These are phyloP conservation scores for Simalia tracyae DNA, from an alignment of 2,797 vertebrate species.

Conservation along the genomic window DNA sequence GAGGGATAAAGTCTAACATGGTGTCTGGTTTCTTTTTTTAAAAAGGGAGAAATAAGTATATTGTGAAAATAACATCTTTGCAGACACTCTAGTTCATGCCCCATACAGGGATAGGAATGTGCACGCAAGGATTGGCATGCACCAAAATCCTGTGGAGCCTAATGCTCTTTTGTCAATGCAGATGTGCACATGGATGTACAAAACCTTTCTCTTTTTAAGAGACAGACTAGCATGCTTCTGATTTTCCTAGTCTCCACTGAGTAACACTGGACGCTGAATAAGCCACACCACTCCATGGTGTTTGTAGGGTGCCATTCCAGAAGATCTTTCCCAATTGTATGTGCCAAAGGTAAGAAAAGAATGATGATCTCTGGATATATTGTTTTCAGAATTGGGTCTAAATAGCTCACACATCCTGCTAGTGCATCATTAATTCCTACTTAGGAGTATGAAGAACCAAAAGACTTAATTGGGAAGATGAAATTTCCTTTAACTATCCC, in stretches of 20 bases:
- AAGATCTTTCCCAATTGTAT: neutral
- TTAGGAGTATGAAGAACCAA: neutral
- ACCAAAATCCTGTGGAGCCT: neutral
- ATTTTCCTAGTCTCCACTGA: neutral
- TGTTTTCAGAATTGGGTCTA: neutral
- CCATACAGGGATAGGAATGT: neutral
- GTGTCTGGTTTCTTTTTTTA: neutral
- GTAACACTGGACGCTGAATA: neutral
- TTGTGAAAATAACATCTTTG: neutral
- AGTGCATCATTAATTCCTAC: neutral
- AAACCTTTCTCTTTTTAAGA: neutral
- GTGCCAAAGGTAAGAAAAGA: neutral
- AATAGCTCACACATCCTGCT: slow-evolving; percentile 2
- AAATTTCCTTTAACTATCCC: neutral
- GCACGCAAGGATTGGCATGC: neutral
- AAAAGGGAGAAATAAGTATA: neutral
- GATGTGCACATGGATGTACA: neutral
- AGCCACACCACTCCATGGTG: too few relatives aligned
- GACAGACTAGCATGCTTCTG: neutral
- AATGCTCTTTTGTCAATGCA: neutral
- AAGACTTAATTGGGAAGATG: neutral
- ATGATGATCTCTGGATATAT: slow-evolving; percentile 4
- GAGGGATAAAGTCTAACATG: neutral
- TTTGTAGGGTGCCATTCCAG: neutral
- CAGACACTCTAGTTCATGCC: neutral